Evolutionary conservation across 2,113 vertebrate genomes (phyloP), one percentile per base, ranked within the genome.

Genomic region (Cynocephalus volans): DNA sequence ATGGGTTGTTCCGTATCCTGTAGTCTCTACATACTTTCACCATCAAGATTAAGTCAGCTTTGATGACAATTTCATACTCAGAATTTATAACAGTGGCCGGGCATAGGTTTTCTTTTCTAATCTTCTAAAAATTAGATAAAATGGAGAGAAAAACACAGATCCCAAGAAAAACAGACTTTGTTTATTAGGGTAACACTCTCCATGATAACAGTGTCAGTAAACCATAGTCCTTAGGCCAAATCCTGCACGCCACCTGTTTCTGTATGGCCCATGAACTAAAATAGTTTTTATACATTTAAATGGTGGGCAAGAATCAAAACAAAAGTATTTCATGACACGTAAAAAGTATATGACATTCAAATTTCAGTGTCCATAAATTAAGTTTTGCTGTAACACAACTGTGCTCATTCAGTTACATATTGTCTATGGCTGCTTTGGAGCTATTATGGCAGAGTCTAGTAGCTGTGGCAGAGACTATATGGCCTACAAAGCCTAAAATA

Each of bases 61-160:
- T 52, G 6, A 12, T 24, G 84, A 56, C 50, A 50, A 93, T 13
- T 54, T 0, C 8, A 67, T n/a, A 62, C n/a, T 45, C n/a, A 87
- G 75, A n/a, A 23, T n/a, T 77, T 94, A 18, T 33, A 50, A 26
- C 1, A 82, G 69, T 77, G 48, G 18, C 15, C 64, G 2, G 62
- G 58, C 5, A 56, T 19, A 52, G 36, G 13, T 90, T 96, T 92
- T 81, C 21, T 92, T 96, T 92, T 72, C 45, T 56, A 87, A n/a
- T 87, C 69, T 76, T 93, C 23, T 31, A 50, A 79, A 96, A 83
- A 62, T 87, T 73, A 83, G 81, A 73, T 73, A 84, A 90, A 56
- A 83, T 75, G n/a, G 41, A 41, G 15, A 65, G 24, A 94, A 60
- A 83, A 3, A 3, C 9, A n/a, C 28, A 83, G 80, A 3, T 31